phyloP scores from a whole-genome alignment of 2,888 invertebrate genomes.

The Drosophila tanythrix region DNA sequence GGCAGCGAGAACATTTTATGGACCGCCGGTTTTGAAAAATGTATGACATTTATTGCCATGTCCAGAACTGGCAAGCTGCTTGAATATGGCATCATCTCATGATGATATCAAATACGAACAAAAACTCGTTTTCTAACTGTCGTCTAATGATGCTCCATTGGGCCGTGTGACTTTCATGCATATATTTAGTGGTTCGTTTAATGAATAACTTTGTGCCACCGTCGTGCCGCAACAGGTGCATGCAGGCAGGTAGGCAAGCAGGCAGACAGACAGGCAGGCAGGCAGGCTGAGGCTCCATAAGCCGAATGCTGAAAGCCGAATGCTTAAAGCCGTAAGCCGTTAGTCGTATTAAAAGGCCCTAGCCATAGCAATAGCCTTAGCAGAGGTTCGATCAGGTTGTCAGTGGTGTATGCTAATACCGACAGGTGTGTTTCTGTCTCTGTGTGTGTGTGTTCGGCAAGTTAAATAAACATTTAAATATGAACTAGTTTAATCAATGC shows the following conservation, averaged over 20 bases:
- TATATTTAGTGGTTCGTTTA: slow-evolving; percentile 57
- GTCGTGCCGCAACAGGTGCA: slow-evolving; percentile 64
- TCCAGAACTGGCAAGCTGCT: slow-evolving; percentile 29
- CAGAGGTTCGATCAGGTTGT: slow-evolving; percentile 33
- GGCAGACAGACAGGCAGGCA: neutral
- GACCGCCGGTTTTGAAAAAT: slow-evolving; percentile 47
- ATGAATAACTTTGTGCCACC: slow-evolving; percentile 42
- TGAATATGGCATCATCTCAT: slow-evolving; percentile 45
- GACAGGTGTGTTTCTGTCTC: neutral
- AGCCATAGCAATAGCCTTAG: neutral
- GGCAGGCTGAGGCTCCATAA: neutral
- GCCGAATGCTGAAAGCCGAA: neutral
- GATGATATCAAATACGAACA: slow-evolving; percentile 22
- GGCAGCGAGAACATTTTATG: slow-evolving; percentile 45
- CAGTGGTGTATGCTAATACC: slow-evolving; percentile 26
- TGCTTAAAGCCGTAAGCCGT: neutral
- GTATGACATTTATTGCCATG: slow-evolving; percentile 44
- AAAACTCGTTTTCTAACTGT: slow-evolving; percentile 65
- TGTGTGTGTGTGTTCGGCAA: slow-evolving; percentile 32
- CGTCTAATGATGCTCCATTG: slow-evolving; percentile 57
- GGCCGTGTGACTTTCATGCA: slow-evolving; percentile 68
- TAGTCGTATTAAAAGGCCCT: neutral
- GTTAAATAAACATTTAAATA: slow-evolving; percentile 60
- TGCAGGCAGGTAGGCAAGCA: neutral
- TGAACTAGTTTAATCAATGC: slow-evolving; percentile 73